Conservation (phyloP, 2,113 vertebrate genomes). For the Leptobrachium ailaonicum region DNA sequence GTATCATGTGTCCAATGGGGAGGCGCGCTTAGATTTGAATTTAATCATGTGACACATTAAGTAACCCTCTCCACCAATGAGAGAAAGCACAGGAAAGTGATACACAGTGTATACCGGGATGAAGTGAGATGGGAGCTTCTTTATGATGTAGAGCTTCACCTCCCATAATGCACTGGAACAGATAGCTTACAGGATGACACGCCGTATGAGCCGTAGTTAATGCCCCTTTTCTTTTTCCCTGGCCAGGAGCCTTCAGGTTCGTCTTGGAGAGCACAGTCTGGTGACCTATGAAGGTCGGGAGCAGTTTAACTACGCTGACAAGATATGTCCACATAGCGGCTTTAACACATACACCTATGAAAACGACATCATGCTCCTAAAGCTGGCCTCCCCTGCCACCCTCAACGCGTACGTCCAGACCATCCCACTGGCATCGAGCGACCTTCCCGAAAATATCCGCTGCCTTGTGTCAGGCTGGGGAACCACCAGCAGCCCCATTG, state of each 20-base stretch:
- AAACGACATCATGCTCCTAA: constrained; percentile 64
- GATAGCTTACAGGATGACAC: no score
- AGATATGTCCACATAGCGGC: constrained; percentile 11
- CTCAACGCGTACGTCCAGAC: constrained; percentile 22
- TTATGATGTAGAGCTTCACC: no score
- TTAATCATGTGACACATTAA: no score
- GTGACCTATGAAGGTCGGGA: background rate
- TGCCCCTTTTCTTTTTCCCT: background rate
- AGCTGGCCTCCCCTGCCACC: constrained; percentile 42
- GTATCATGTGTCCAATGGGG: no score
- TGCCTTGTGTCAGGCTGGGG: constrained; percentile 65
- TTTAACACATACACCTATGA: constrained; percentile 37
- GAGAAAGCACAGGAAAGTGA: no score
- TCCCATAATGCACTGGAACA: no score
- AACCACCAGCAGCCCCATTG: constrained; percentile 59
- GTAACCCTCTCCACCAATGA: no score
- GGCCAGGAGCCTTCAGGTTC: constrained; percentile 21
- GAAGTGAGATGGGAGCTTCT: no score
- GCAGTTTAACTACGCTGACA: constrained; percentile 28
- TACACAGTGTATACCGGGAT: no score
- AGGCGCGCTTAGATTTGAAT: no score
- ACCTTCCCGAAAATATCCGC: constrained; percentile 39
- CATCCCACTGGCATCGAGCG: constrained; percentile 31
- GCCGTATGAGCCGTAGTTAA: no score
- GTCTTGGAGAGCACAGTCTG: constrained; percentile 38